Conservation (phyloP, 2,113 vertebrate species). For the Daphoenositta chrysoptera region DNA sequence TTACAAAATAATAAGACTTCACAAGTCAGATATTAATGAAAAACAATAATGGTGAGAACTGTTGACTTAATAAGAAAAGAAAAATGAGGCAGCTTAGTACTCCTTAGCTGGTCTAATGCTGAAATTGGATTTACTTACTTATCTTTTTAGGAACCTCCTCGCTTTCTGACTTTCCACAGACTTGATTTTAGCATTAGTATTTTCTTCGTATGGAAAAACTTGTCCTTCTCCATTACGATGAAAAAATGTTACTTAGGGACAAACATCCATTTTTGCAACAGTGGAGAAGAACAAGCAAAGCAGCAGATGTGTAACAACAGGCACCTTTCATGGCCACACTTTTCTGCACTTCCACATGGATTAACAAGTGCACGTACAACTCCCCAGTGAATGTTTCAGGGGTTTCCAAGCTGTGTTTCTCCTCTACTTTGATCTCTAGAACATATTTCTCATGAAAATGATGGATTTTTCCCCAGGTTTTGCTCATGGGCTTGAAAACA, state of each 20-base stretch:
- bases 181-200: background rate
- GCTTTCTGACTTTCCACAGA: background rate
- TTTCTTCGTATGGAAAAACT: background rate
- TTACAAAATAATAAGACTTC: background rate
- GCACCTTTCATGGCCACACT: background rate
- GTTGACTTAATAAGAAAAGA: background rate
- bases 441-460: background rate
- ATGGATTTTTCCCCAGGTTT: background rate
- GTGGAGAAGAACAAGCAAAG: background rate
- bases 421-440: background rate
- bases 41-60: background rate
- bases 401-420: background rate
- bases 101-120: background rate
- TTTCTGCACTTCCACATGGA: background rate
- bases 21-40: constrained; percentile 3
- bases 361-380: background rate
- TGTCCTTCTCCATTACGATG: background rate
- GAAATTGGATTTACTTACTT: background rate
- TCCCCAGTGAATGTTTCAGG: background rate
- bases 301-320: background rate
- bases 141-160: background rate
- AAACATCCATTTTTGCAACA: background rate
- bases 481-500: background rate
- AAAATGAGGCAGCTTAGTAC: background rate
- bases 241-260: background rate